Conservation (phyloP, 2,888 invertebrate genomes). For the Bembecia ichneumoniformis region DNA sequence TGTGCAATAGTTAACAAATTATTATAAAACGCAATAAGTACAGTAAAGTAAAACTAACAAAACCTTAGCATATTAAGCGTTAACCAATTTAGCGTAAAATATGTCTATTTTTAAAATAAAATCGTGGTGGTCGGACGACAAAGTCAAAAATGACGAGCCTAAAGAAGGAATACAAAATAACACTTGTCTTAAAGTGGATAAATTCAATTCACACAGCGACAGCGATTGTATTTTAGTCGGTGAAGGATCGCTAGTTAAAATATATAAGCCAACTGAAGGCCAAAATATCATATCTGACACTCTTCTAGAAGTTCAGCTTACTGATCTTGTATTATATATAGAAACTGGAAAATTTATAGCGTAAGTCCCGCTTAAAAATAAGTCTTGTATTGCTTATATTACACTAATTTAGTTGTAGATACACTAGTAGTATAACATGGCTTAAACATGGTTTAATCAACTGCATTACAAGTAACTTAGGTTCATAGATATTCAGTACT, state of each 20-base stretch:
- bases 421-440: no score
- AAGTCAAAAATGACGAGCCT: conserved; percentile 65
- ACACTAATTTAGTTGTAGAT: no score
- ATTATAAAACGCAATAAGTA: no score
- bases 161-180: conserved; percentile 75
- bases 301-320: conserved; percentile 83
- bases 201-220: conserved; percentile 86
- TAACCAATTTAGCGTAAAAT: not conserved
- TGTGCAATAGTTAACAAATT: no score
- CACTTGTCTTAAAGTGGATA: conserved; percentile 75
- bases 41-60: no score
- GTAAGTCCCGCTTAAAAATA: conserved; percentile 68
- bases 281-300: conserved; percentile 74
- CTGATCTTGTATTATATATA: conserved; percentile 83
- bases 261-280: conserved; percentile 45
- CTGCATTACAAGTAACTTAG: no score
- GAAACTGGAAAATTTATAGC: conserved; percentile 87
- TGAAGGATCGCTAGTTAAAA: conserved; percentile 43
- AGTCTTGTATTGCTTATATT: not conserved
- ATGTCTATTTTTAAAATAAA: conserved; percentile 96
- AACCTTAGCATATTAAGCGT: no score
- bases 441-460: no score
- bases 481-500: no score
- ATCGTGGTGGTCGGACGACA: conserved; percentile 88
- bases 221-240: conserved; percentile 81